Conservation (phyloP, 2,113 vertebrate genomes). For the Datnioides undecimradiatus region DNA sequence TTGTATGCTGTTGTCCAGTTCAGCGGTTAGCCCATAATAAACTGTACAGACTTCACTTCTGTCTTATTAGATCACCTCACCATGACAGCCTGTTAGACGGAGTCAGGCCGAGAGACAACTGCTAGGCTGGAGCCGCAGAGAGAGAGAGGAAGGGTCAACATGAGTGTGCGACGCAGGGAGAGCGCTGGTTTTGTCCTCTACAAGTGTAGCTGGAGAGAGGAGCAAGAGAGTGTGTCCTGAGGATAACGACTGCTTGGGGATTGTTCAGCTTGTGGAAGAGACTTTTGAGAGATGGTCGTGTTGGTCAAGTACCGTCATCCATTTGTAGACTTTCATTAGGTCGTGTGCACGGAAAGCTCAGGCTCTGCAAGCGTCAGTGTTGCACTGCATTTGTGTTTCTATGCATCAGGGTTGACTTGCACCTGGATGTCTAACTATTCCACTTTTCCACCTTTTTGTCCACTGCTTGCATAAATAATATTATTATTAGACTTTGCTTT, state of each 20-base stretch:
- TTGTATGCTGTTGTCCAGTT: constrained; percentile 49
- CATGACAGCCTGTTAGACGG: constrained; percentile 66
- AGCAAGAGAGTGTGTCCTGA: background rate
- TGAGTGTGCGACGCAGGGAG: background rate
- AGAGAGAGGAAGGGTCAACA: constrained; percentile 24
- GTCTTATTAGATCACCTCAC: constrained; percentile 74
- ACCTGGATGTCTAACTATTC: background rate
- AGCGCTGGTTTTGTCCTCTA: constrained; percentile 32
- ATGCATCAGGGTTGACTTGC: background rate
- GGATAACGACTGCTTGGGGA: background rate
- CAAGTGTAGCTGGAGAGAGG: constrained; percentile 29
- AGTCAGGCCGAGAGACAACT: constrained; percentile 67
- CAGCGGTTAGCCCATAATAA: constrained; percentile 54
- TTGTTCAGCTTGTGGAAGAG: background rate
- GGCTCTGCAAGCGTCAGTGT: background rate
- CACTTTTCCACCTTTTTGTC: background rate
- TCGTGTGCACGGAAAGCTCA: background rate
- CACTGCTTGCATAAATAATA: too few relatives aligned
- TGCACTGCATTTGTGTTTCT: background rate
- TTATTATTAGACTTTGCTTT: too few relatives aligned
- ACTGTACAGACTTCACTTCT: constrained; percentile 68
- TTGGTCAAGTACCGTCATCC: constrained; percentile 2
- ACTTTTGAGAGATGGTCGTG: background rate
- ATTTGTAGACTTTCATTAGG: background rate
- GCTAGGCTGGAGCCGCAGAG: constrained; percentile 31